Base-by-base conservation (phyloP, 2,797 vertebrate genomes). In the Syndactyla subalaris region DNA sequence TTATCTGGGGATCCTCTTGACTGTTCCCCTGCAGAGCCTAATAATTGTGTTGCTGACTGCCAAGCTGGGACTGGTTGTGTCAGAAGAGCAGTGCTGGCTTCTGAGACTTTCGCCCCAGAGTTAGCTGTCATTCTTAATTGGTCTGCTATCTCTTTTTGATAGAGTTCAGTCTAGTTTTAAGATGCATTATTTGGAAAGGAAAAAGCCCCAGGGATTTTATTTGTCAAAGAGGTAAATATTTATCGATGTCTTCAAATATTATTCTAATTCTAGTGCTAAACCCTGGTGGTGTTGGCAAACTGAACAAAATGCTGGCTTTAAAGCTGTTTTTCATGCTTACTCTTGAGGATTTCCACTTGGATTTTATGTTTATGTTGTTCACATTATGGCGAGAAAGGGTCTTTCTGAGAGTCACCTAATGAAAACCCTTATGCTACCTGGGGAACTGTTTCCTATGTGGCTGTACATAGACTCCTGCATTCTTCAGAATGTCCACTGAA, bases 1-100 rank as follows among this genome's bases (percentile, higher is more conserved):
- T 86, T 81, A 27, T 74, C 34, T 57, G 39, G 61, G 49, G 29
- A 36, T 55, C 45, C 72, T 76, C 72, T 55, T 72, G 66, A 32
- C 43, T 57, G 29, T n/a, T 78, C 4, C 24, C 15, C 65, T 51
- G 45, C 46, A 38, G 68, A 58, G 29, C 59, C 79, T 77, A 49
- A 9, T 54, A 58, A 36, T 46, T 75, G 48, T 68, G 18, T 30
- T 51, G 10, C 34, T 78, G 65, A 5, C 46, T 90, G 62, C 3
- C 0, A 1, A 54, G 57, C 67, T 0, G 2, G 63, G 48, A 43
- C 43, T 45, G 18, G 55, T 20, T 0, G 0, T 14, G 14, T 67
- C 55, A 59, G 55, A 45, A 36, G 26, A 91, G 30, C 66, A 30
- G 36, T 39, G 32, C 48, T 82, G 58, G 14, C 36, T 81, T 66